Evolutionary conservation across 2,113 vertebrate species (phyloP).

Genomic region (Camelus dromedarius): DNA sequence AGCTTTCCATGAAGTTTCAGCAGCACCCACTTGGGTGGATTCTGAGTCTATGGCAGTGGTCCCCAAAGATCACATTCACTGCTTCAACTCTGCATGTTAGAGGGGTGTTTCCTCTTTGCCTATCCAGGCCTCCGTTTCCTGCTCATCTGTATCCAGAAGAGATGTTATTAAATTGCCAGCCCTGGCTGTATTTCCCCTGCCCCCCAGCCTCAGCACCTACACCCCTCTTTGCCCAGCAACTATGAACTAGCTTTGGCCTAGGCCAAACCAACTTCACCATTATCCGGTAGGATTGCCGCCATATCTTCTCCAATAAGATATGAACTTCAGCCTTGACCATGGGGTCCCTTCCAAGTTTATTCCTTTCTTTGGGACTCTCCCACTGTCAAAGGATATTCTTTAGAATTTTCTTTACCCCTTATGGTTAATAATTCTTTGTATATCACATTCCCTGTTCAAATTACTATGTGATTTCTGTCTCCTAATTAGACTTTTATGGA

Average conservation of each 20-base stretch:
- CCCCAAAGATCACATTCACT: not conserved
- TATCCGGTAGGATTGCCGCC: not conserved
- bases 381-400: not conserved
- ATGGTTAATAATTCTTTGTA: not conserved
- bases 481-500: not conserved
- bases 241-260: not conserved
- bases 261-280: not conserved
- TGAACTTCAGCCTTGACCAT: not conserved
- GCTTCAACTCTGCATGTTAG: not conserved
- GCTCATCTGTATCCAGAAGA: not conserved
- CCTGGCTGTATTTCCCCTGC: not conserved
- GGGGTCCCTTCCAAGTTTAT: not conserved
- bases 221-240: not conserved
- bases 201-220: not conserved
- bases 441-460: not conserved
- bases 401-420: not conserved
- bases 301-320: not conserved
- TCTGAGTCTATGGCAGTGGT: not conserved
- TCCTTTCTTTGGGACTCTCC: not conserved
- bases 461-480: not conserved
- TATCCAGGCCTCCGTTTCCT: not conserved
- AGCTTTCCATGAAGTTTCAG: not conserved
- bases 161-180: not conserved
- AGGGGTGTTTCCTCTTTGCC: not conserved
- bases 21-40: fast-evolving